Percentiles rank a stretch among this genome's conserved stretches.
phyloP scores from a whole-genome alignment of 2,113 vertebrate species.

The Hippocampus abdominalis region DNA sequence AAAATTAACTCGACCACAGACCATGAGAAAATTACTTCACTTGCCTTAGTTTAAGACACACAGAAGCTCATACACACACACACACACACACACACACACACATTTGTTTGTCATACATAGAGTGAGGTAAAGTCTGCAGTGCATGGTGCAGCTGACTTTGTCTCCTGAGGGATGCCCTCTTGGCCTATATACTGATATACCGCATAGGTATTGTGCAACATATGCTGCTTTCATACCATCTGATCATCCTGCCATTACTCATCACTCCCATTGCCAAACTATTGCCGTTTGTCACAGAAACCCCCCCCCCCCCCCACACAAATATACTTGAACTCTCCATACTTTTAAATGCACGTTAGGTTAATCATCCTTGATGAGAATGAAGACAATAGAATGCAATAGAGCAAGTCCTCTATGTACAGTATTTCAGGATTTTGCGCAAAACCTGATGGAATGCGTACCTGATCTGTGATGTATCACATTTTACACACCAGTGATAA shows the following conservation, averaged over 20 bases:
- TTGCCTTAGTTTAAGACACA: constrained; percentile 3
- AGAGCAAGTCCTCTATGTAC: neutral
- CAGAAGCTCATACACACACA: constrained; percentile 13
- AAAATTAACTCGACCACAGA: neutral
- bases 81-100: too few relatives aligned
- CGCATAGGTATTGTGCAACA: constrained; percentile 33
- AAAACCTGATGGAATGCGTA: neutral
- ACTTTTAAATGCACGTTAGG: neutral
- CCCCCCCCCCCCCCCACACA: too few relatives aligned
- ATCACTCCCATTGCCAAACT: neutral
- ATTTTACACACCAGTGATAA: constrained; percentile 4
- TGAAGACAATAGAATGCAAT: neutral
- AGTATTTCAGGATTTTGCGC: neutral
- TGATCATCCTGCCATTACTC: neutral
- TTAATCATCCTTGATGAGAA: neutral
- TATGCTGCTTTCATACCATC: neutral
- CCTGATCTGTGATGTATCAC: neutral
- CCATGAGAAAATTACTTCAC: neutral
- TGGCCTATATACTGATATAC: constrained; percentile 58
- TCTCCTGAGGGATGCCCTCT: constrained; percentile 59
- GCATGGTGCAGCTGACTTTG: constrained; percentile 38
- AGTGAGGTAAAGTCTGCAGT: constrained; percentile 50
- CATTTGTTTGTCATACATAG: constrained; percentile 45
- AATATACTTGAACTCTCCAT: neutral
- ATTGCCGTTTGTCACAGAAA: neutral